Conservation (phyloP, 2,888 invertebrate species). For the Rotaria magnacalcarata region DNA sequence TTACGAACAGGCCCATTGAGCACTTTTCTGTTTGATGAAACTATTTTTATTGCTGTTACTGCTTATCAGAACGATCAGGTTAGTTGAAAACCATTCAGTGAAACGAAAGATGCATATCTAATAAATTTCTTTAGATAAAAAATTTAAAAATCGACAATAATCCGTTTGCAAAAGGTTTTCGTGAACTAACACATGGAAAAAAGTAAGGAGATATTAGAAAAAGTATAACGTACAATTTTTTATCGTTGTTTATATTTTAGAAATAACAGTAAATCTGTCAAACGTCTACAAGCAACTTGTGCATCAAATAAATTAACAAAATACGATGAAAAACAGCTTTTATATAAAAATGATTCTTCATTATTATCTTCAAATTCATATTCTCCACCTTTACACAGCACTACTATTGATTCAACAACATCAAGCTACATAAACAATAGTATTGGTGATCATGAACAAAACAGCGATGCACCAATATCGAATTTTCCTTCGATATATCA, state of each 20-base stretch:
- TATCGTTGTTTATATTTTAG: neutral
- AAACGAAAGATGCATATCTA: too few species aligned
- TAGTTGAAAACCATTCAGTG: neutral
- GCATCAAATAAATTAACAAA: neutral
- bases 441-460: neutral
- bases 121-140: conserved; percentile 7
- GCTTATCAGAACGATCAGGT: conserved; percentile 45
- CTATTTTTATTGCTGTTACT: conserved; percentile 45
- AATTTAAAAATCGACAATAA: conserved; percentile 46
- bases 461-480: neutral
- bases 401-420: neutral
- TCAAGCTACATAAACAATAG: neutral
- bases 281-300: neutral
- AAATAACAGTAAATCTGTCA: neutral
- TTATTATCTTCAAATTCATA: neutral
- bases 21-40: conserved; percentile 43
- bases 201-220: neutral
- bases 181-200: conserved; percentile 37
- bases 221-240: too few species aligned
- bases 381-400: neutral
- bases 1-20: conserved; percentile 21
- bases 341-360: conserved; percentile 34
- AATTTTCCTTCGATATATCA: neutral
- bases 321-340: neutral
- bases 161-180: conserved; percentile 47